Evolutionary conservation across 2,113 vertebrate species (phyloP), one percentile per base, ranked within the genome.

Genomic region (Machaerirhynchus nigripectus): DNA sequence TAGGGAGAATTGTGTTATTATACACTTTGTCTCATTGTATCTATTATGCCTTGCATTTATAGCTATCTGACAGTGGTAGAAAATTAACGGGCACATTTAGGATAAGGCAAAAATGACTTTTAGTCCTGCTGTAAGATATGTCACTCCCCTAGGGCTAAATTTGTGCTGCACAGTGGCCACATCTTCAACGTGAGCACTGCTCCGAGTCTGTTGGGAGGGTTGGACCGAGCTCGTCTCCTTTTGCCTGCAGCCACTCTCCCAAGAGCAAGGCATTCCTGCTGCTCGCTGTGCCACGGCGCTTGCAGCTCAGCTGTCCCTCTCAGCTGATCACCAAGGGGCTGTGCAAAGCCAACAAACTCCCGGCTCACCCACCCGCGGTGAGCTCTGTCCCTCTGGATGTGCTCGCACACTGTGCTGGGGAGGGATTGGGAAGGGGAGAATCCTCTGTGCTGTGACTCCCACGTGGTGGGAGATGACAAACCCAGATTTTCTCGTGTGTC

Each of bases 351-450:
- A 79, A 30, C 7, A 11, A 26, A 23, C 4, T 20, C 37, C 10
- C 33, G 4, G 4, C 27, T 40, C 11, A 13, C 8, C 15, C 27
- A 4, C 23, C 40, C n/a, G 42, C 31, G 11, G 22, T 0, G 9
- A 53, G 23, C 11, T 70, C 42, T 69, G 13, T 64, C 16, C 14
- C 30, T 31, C 18, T 28, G 28, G 24, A 13, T n/a, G 31, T 60
- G 6, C n/a, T 30, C 12, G 3, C 16, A 2, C 1, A 18, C 3
- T 1, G 20, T 22, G 8, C 16, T 35, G 30, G 47, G 47, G 20
- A 17, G 15, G 13, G 46, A 10, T 2, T 21, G n/a, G 60, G 71
- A 8, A 26, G 20, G 11, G 31, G 15, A 68, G 23, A 52, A 53
- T 0, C n/a, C 3, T 2, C 46, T 46, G 50, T 59, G 42, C 12